A percentile compares a stretch with the other conserved stretches of the same genome.
These are phyloP conservation scores for Galleria mellonella DNA, from an alignment of 1,140 invertebrate genomes.

Conservation along the genomic window DNA sequence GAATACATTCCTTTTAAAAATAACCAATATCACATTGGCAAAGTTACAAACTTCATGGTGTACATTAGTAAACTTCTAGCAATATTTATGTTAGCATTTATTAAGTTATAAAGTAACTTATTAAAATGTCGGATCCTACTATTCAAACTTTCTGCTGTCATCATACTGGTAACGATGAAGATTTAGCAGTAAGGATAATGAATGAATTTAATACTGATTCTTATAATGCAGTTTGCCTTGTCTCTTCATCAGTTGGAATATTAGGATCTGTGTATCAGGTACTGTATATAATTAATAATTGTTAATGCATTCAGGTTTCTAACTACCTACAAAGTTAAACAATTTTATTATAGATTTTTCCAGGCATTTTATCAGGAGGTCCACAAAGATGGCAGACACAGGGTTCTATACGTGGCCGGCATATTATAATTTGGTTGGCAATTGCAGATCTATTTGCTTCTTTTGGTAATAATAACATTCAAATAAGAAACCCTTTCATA, in stretches of 20 bases:
- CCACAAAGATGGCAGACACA: constrained; percentile 72
- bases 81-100: too few species aligned
- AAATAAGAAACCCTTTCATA: too few species aligned
- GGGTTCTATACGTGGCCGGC: constrained; percentile 77
- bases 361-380: constrained; percentile 34
- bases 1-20: too few species aligned
- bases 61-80: too few species aligned
- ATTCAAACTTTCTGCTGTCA: constrained; percentile 88
- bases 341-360: constrained; percentile 55
- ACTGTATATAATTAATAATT: constrained; percentile 19
- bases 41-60: too few species aligned
- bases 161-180: constrained; percentile 77
- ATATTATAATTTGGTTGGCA: constrained; percentile 86
- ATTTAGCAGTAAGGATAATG: constrained; percentile 78
- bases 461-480: constrained; percentile 72
- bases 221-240: constrained; percentile 83
- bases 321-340: too few species aligned
- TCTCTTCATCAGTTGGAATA: constrained; percentile 83
- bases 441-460: constrained; percentile 85
- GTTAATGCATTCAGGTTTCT: too few species aligned
- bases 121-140: constrained; percentile 84
- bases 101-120: background rate
- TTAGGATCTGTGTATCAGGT: constrained; percentile 85
- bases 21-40: too few species aligned
- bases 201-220: constrained; percentile 80